Conservation (phyloP, 2,888 invertebrate genomes). For the Cerastoderma edule region DNA sequence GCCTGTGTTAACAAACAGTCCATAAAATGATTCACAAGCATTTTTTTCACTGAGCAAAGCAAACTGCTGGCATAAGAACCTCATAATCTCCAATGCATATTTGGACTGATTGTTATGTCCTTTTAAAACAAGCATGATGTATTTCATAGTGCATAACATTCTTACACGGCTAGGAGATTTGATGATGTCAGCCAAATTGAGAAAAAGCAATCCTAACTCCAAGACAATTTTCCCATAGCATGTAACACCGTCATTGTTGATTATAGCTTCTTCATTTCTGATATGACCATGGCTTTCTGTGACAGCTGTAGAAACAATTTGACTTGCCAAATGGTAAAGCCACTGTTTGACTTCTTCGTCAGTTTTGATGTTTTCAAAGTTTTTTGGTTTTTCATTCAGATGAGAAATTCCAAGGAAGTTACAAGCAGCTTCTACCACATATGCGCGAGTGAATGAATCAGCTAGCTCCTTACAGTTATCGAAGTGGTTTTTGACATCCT, state of each 20-base stretch:
- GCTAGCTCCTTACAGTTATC: conserved; percentile 30
- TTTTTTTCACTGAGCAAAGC: conserved; percentile 9
- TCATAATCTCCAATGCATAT: conserved; percentile 14
- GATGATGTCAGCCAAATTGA: neutral
- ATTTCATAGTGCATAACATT: neutral
- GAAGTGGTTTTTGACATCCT: conserved; percentile 27
- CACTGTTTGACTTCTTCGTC: neutral
- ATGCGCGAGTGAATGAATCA: conserved; percentile 10
- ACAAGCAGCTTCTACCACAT: conserved; percentile 19
- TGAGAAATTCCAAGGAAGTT: neutral
- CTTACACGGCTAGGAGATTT: neutral
- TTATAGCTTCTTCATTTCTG: neutral
- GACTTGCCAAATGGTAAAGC: neutral
- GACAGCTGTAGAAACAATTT: conserved; percentile 1
- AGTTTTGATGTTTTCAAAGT: neutral
- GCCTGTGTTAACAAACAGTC: conserved; percentile 13
- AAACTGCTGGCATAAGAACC: conserved; percentile 1
- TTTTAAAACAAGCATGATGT: neutral
- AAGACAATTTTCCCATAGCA: neutral
- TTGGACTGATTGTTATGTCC: conserved; percentile 1
- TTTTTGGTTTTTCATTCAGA: neutral
- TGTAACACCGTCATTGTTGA: neutral
- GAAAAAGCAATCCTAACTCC: neutral
- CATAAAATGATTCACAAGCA: neutral
- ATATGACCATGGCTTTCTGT: neutral